Percentiles rank a stretch among this genome's conserved stretches.
Evolutionary conservation across 2,797 vertebrate species (phyloP).

Genomic region (Sebastes cheni): DNA sequence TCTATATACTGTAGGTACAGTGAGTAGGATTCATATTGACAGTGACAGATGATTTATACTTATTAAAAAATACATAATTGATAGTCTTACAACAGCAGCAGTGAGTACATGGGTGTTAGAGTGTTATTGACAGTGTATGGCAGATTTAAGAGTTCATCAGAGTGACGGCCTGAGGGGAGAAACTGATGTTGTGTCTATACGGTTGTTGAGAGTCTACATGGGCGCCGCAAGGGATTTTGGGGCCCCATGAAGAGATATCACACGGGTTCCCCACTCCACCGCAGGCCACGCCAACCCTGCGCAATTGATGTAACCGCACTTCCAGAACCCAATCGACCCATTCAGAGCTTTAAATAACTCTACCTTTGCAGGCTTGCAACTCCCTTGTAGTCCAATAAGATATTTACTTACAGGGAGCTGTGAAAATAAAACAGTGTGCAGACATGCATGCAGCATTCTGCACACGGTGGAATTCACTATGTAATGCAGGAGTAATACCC

Average conservation of each 20-base stretch:
- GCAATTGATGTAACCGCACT: background rate
- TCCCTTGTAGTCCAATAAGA: background rate
- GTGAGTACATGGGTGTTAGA: too few relatives aligned
- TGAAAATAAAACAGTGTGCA: background rate
- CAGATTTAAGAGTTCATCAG: too few relatives aligned
- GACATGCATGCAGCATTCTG: background rate
- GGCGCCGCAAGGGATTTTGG: background rate
- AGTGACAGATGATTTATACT: too few relatives aligned
- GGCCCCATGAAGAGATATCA: background rate
- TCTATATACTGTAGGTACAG: too few relatives aligned
- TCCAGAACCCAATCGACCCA: background rate
- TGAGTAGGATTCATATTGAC: too few relatives aligned
- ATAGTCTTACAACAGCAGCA: too few relatives aligned
- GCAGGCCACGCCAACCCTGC: background rate
- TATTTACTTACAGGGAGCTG: background rate
- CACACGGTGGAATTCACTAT: background rate
- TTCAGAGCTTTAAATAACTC: background rate
- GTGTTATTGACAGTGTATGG: too few relatives aligned
- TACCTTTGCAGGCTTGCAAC: background rate
- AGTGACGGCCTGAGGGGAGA: too few relatives aligned
- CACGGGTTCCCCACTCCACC: background rate
- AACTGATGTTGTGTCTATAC: background rate
- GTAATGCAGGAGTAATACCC: too few relatives aligned
- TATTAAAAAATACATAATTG: too few relatives aligned
- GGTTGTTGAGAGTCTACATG: background rate